Evolutionary conservation across 2,888 invertebrate genomes (phyloP).

Genomic region (Drosophila neonasuta): DNA sequence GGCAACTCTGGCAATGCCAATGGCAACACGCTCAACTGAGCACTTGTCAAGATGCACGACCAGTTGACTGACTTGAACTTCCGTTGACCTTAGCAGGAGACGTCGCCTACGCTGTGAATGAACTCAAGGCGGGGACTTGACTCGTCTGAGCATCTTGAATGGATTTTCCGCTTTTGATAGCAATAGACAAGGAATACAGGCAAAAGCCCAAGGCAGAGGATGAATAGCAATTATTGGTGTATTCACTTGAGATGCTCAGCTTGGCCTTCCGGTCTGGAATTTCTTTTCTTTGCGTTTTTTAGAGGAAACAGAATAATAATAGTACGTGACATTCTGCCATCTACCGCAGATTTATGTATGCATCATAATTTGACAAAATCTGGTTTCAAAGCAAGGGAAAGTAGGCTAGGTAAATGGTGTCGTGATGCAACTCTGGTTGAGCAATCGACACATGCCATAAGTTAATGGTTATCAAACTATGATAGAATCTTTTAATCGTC

Average conservation of each 20-base stretch:
- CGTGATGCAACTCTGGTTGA: slow-evolving; percentile 39
- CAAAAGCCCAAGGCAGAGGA: slow-evolving; percentile 1
- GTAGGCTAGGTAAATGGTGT: slow-evolving; percentile 13
- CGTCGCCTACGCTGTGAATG: slow-evolving; percentile 38
- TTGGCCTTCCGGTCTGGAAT: background rate
- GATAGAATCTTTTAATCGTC: slow-evolving; percentile 14
- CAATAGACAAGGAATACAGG: slow-evolving; percentile 3
- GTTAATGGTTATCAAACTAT: slow-evolving; percentile 16
- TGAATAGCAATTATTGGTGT: slow-evolving; percentile 2
- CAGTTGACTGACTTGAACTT: slow-evolving; percentile 32
- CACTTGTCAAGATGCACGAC: slow-evolving; percentile 29
- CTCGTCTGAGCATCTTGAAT: slow-evolving; percentile 12
- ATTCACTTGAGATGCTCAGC: background rate
- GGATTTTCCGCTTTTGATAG: slow-evolving; percentile 19
- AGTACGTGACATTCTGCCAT: background rate
- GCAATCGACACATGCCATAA: slow-evolving; percentile 22
- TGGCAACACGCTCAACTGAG: slow-evolving; percentile 4
- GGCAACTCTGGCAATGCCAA: slow-evolving; percentile 24
- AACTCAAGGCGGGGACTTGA: slow-evolving; percentile 22
- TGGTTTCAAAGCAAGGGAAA: slow-evolving; percentile 11
- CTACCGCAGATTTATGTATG: background rate
- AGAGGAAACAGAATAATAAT: background rate
- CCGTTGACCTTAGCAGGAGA: slow-evolving; percentile 52
- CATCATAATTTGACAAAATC: slow-evolving; percentile 1
- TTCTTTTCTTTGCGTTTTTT: background rate